A percentile compares a stretch with the other conserved stretches of the same genome.
Conservation (phyloP, 2,797 vertebrate species). For the Cuculus canorus region DNA sequence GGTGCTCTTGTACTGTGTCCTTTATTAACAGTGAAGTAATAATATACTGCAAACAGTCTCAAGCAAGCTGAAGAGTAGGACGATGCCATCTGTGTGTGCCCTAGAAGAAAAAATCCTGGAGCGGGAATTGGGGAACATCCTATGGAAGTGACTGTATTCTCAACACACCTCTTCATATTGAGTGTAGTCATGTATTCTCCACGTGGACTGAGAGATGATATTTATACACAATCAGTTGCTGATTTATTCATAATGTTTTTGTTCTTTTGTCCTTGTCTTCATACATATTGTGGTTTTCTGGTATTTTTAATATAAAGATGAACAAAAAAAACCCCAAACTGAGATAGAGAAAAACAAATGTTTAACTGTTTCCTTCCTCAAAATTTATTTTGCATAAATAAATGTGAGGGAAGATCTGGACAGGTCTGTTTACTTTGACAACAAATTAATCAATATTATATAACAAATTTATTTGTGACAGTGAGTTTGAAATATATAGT, state of each 20-base stretch:
- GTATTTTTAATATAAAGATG: not conserved
- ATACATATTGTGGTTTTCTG: not conserved
- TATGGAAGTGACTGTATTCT: not conserved
- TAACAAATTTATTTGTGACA: not conserved
- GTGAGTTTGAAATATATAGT: not conserved
- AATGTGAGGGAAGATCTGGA: not conserved
- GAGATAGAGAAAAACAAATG: not conserved
- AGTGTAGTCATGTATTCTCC: not conserved
- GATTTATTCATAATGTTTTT: conserved; percentile 4
- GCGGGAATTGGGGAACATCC: not conserved
- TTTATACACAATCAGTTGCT: not conserved
- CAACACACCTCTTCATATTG: not conserved
- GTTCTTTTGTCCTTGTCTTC: not conserved
- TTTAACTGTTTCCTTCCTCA: not conserved
- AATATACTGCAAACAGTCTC: not conserved
- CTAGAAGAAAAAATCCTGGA: not conserved
- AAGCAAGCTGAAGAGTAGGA: not conserved
- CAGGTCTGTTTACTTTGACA: not conserved
- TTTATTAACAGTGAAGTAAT: conserved; percentile 16
- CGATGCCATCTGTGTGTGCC: not conserved
- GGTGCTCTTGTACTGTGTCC: not conserved
- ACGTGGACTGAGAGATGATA: not conserved
- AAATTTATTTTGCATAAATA: not conserved
- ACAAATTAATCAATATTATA: not conserved
- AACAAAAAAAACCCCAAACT: not conserved